These are phyloP conservation scores for Ginglymostoma cirratum DNA, from an alignment of 2,113 vertebrate genomes.

Conservation along the genomic window DNA sequence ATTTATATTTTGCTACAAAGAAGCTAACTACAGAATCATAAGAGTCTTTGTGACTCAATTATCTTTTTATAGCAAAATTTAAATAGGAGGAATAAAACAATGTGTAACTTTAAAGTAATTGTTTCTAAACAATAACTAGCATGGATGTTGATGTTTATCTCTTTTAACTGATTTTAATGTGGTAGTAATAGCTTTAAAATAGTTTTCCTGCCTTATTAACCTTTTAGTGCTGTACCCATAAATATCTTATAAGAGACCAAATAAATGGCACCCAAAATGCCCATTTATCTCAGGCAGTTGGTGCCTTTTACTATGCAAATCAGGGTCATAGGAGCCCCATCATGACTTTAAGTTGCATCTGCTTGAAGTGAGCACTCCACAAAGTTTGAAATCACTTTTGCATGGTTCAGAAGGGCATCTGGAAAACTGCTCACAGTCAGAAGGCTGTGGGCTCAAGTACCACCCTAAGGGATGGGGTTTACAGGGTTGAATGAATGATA, in stretches of 20 bases:
- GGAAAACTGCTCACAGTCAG: neutral
- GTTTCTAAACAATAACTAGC: neutral
- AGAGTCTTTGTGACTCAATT: too few species aligned
- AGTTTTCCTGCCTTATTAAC: neutral
- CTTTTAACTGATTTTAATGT: neutral
- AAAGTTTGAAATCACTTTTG: neutral
- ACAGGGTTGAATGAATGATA: too few species aligned
- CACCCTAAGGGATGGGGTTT: neutral
- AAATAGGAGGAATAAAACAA: neutral
- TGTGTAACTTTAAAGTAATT: neutral
- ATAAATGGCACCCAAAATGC: neutral
- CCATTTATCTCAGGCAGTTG: too few species aligned
- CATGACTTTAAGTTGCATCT: neutral
- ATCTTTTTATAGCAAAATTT: neutral
- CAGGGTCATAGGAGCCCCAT: neutral
- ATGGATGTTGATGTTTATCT: neutral
- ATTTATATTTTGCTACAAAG: neutral
- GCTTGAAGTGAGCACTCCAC: neutral
- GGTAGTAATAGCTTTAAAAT: neutral
- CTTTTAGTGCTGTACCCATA: neutral
- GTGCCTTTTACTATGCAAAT: neutral
- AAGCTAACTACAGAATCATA: neutral
- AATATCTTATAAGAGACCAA: neutral
- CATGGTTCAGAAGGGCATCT: neutral
- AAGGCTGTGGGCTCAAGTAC: neutral